Evolutionary conservation across 1,140 invertebrate species (phyloP).

Genomic region (Drosophila suzukii): DNA sequence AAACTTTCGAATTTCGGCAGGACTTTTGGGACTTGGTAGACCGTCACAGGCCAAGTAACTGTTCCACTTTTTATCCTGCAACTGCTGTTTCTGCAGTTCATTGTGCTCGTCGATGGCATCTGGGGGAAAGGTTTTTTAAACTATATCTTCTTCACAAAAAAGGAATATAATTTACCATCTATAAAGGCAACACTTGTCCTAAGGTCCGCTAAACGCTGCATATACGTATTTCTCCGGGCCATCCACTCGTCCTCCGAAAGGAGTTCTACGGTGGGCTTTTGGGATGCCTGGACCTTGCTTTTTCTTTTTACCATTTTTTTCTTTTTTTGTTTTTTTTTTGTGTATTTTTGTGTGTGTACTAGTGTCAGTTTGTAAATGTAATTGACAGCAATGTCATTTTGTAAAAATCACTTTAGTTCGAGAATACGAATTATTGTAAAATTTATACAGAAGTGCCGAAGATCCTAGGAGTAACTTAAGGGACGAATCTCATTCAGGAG

Average conservation of each 20-base stretch:
- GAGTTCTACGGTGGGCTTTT: background rate
- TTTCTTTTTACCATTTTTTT: slow-evolving; percentile 19
- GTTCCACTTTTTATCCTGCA: slow-evolving; percentile 36
- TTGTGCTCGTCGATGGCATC: slow-evolving; percentile 41
- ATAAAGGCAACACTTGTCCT: slow-evolving; percentile 42
- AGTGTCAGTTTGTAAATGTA: slow-evolving; percentile 3
- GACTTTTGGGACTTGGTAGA: slow-evolving; percentile 49
- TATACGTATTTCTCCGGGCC: slow-evolving; percentile 23
- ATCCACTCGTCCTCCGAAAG: slow-evolving; percentile 42
- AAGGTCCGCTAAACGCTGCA: slow-evolving; percentile 56
- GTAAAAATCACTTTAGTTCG: background rate
- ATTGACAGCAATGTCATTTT: slow-evolving; percentile 15
- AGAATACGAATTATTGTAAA: slow-evolving; percentile 15
- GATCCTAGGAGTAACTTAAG: slow-evolving; percentile 63
- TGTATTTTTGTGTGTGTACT: slow-evolving; percentile 6
- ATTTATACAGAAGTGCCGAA: slow-evolving; percentile 6
- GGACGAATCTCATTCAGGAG: slow-evolving; percentile 57
- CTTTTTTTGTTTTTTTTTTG: slow-evolving; percentile 5
- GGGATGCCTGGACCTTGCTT: background rate
- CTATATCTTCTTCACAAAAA: too few relatives aligned
- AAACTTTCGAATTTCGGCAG: slow-evolving; percentile 56
- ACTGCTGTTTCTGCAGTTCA: slow-evolving; percentile 17
- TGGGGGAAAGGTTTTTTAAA: background rate
- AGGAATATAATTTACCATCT: slow-evolving; percentile 8
- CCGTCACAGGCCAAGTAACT: slow-evolving; percentile 63